Base-by-base conservation (phyloP, 2,888 invertebrate species). In the Cyaniris semiargus region DNA sequence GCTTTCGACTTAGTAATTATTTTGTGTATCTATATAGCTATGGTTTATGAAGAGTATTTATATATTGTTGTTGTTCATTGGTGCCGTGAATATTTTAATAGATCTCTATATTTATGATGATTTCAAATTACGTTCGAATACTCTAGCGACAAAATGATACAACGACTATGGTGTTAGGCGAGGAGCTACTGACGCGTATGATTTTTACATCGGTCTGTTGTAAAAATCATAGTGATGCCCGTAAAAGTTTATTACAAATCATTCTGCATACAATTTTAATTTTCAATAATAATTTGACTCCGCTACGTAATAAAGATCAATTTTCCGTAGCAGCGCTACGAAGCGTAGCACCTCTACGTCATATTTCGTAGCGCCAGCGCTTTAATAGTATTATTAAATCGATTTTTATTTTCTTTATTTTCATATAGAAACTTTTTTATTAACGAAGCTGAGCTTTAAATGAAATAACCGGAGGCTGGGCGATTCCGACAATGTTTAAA, bases 21-120 rank as follows among this genome's bases (percentile, higher is more conserved):
- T 77, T 81, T 76, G 74, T 79, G 80, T 79, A 72, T 80, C 77
- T 79, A n/a, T 79, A n/a, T 78, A 87, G 88, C 89, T 88, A 89
- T 88, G 88, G 88, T 90, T 90, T 88, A 81, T 84, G 84, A 84
- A 85, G 83, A 85, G 84, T 87, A 86, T 86, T 86, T 81, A 84
- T 82, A 83, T 80, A 83, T 86, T 82, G 82, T 86, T 86, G 87
- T 86, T 83, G 85, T 86, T 86, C 85, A 85, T 85, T 85, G 85
- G 84, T 86, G 83, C 81, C 83, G 84, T 80, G 78, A 82, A 82
- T 81, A 79, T 83, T 80, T 83, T 81, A 74, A 75, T 38, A 75
- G 78, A 75, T 74, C 60, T 79, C 70, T 75, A 78, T 60, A 38
- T 66, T 48, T 75, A 56, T n/a, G 18, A 56, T 74, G 5, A 74